phyloP scores from a whole-genome alignment of 2,888 invertebrate species.

The Habroteleia sp. region DNA sequence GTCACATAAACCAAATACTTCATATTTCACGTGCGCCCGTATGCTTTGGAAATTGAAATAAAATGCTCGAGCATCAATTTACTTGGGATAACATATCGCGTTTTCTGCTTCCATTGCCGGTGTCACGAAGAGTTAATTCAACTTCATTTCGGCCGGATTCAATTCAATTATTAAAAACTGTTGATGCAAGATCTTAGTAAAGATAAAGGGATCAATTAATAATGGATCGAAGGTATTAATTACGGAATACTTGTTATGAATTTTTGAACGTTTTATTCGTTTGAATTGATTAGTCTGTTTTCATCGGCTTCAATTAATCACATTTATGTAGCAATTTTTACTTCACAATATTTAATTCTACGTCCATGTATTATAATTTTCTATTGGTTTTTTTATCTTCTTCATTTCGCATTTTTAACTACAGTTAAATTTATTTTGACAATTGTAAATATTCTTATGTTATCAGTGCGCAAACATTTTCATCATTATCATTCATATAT shows the following conservation, averaged over 20 bases:
- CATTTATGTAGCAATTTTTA: too few species aligned
- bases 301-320: too few species aligned
- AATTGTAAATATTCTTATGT: too few species aligned
- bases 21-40: constrained; percentile 59
- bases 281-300: too few species aligned
- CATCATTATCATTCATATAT: too few species aligned
- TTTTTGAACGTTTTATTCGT: neutral
- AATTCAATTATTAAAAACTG: constrained; percentile 50
- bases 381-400: too few species aligned
- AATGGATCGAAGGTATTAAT: constrained; percentile 30
- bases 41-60: constrained; percentile 57
- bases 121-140: constrained; percentile 38
- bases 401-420: too few species aligned
- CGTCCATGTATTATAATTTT: too few species aligned
- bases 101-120: constrained; percentile 32
- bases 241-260: constrained; percentile 8
- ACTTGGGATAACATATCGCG: constrained; percentile 44
- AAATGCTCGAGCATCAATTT: constrained; percentile 55
- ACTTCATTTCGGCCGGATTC: constrained; percentile 46
- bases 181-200: constrained; percentile 15
- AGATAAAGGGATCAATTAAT: constrained; percentile 46
- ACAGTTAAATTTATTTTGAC: too few species aligned
- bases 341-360: too few species aligned
- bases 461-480: too few species aligned
- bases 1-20: constrained; percentile 64